Conservation (phyloP, 2,113 vertebrate species). For the Paramisgurnus dabryanus region DNA sequence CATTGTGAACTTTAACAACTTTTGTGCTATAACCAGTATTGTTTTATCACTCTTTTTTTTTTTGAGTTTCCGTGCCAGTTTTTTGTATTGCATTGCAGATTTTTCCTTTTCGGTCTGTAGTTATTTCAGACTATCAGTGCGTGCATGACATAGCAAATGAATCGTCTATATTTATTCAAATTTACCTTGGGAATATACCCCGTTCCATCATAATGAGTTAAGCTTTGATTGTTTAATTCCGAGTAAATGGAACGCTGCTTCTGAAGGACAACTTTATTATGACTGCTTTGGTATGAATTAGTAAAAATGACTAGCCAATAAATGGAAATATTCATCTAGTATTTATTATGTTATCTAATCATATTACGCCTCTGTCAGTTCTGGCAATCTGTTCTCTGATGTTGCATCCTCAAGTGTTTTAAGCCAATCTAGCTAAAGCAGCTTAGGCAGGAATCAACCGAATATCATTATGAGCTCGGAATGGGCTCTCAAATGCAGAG, state of each 20-base stretch:
- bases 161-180: constrained; percentile 26
- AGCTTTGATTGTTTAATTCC: constrained; percentile 35
- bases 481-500: constrained; percentile 38
- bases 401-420: constrained; percentile 33
- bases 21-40: constrained; percentile 11
- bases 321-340: constrained; percentile 35
- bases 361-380: constrained; percentile 6
- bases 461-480: constrained; percentile 33
- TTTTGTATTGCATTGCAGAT: constrained; percentile 19
- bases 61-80: background rate
- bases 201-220: constrained; percentile 24
- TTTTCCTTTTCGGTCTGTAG: constrained; percentile 24
- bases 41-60: background rate
- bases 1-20: background rate
- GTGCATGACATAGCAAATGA: background rate
- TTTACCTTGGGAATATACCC: constrained; percentile 29
- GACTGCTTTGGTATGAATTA: constrained; percentile 8
- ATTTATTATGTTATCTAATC: constrained; percentile 45
- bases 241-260: constrained; percentile 11
- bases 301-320: constrained; percentile 23
- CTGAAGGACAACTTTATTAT: constrained; percentile 33
- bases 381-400: constrained; percentile 27
- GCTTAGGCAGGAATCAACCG: constrained; percentile 29
- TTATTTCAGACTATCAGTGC: constrained; percentile 12
- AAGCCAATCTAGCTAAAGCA: constrained; percentile 27